phyloP scores from a whole-genome alignment of 1,140 invertebrate species.

The Hesperophylax magnus region DNA sequence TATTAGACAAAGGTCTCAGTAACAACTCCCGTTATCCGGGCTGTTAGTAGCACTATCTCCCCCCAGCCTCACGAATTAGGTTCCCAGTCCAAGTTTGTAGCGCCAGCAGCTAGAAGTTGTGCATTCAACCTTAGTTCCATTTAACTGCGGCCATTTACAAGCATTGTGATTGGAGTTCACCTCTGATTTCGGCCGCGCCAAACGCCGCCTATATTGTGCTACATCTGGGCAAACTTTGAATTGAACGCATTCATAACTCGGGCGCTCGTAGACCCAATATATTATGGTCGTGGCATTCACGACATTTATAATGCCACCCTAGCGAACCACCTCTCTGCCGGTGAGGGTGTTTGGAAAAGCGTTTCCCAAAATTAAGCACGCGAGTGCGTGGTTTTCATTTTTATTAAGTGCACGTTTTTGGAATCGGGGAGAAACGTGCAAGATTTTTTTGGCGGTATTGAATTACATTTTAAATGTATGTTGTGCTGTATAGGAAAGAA shows the following conservation, averaged over 20 bases:
- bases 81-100: not conserved
- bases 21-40: no score
- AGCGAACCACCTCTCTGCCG: no score
- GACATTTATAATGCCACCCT: not conserved
- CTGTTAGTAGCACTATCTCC: no score
- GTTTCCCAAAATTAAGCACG: no score
- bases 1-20: no score
- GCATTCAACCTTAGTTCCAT: conserved; percentile 7
- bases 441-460: no score
- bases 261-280: conserved; percentile 9
- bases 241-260: conserved; percentile 38
- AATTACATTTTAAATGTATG: no score
- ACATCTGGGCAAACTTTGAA: conserved; percentile 32
- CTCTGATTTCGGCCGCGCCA: conserved; percentile 2
- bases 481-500: no score
- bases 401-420: no score
- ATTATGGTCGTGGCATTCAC: conserved; percentile 20
- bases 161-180: conserved; percentile 36
- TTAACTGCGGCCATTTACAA: conserved; percentile 23
- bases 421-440: no score
- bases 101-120: not conserved
- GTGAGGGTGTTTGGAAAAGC: no score
- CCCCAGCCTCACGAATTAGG: not conserved
- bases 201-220: conserved; percentile 26
- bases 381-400: no score